Base-by-base conservation (phyloP, 2,888 invertebrate genomes). In the Clunio marinus region DNA sequence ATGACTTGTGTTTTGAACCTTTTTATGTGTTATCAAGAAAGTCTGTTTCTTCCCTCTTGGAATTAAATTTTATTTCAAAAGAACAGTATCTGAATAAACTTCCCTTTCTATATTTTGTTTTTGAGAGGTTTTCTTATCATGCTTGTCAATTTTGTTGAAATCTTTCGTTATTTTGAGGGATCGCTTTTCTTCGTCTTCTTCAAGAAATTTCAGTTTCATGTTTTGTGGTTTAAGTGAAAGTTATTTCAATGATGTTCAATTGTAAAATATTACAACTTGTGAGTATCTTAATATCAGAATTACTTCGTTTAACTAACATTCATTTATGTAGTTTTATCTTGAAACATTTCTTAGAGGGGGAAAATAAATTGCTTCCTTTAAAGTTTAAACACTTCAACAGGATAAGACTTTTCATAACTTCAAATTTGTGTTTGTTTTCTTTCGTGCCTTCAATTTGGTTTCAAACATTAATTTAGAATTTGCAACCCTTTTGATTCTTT, bases 401-500 rank as follows among this genome's bases (percentile, higher is more conserved):
- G 15, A 41, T 41, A 41, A n/a, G n/a, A n/a, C n/a, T n/a, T n/a
- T n/a, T n/a, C n/a, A n/a, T n/a, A n/a, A n/a, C n/a, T n/a, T n/a
- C n/a, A n/a, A n/a, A n/a, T n/a, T n/a, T n/a, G n/a, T n/a, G n/a
- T n/a, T n/a, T 5, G 10, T 41, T 41, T 41, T 32, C 32, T 10
- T n/a, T 2, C 3, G 2, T 10, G n/a, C 41, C 15, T 10, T 41
- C 41, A 10, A 41, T 15, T 41, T n/a, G n/a, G 41, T n/a, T 41
- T 10, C 10, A 41, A 15, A 41, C 41, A 41, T 10, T 10, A 41
- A 22, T 3, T n/a, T 22, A 51, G 51, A 22, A 5, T 51, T 51
- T 51, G 51, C 51, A 51, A 51, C 60, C 60, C 37, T 60, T 60
- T 32, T 32, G 15, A 62, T 35, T 60, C 58, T 58, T 58, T 15